Percentiles rank a stretch among this genome's conserved stretches.
These are phyloP conservation scores for Lasioglossum figueresi DNA, from an alignment of 2,888 invertebrate genomes.

Conservation along the genomic window DNA sequence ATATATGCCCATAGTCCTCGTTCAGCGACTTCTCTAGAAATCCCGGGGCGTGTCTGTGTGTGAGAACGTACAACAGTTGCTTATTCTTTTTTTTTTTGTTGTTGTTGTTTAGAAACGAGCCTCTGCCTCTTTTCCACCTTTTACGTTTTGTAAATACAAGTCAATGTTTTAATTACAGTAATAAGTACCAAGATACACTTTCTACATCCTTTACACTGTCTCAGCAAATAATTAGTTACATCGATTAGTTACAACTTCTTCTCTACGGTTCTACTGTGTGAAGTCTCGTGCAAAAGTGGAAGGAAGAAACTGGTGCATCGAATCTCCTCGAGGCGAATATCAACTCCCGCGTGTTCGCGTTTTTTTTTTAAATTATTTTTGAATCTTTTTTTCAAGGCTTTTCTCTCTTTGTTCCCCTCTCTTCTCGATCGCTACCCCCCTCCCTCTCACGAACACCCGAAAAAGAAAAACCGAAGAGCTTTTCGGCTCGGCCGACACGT, in stretches of 20 bases:
- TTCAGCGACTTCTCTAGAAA: conserved; percentile 51
- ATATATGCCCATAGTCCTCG: conserved; percentile 61
- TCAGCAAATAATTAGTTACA: conserved; percentile 71
- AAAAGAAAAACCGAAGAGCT: conserved; percentile 13
- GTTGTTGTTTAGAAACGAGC: conserved; percentile 47
- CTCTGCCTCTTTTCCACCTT: conserved; percentile 68
- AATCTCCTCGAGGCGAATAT: conserved; percentile 71
- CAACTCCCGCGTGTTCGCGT: conserved; percentile 22
- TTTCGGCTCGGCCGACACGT: conserved; percentile 26
- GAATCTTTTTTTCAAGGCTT: not conserved
- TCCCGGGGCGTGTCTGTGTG: conserved; percentile 38
- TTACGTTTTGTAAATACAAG: conserved; percentile 59
- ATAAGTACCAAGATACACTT: conserved; percentile 68
- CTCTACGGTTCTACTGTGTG: conserved; percentile 72
- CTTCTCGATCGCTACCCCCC: conserved; percentile 2
- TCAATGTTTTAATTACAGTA: conserved; percentile 62
- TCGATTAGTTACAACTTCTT: conserved; percentile 70
- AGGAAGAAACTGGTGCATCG: conserved; percentile 74
- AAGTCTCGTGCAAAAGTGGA: conserved; percentile 74
- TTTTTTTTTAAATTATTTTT: not conserved
- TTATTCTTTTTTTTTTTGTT: not conserved
- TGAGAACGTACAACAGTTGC: conserved; percentile 11
- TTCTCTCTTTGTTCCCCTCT: not conserved
- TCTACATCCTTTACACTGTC: conserved; percentile 71
- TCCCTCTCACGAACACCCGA: not conserved